Evolutionary conservation across 2,113 vertebrate genomes (phyloP), one percentile per base, ranked within the genome.

Genomic region (Rhegmatorhina hoffmannsi): DNA sequence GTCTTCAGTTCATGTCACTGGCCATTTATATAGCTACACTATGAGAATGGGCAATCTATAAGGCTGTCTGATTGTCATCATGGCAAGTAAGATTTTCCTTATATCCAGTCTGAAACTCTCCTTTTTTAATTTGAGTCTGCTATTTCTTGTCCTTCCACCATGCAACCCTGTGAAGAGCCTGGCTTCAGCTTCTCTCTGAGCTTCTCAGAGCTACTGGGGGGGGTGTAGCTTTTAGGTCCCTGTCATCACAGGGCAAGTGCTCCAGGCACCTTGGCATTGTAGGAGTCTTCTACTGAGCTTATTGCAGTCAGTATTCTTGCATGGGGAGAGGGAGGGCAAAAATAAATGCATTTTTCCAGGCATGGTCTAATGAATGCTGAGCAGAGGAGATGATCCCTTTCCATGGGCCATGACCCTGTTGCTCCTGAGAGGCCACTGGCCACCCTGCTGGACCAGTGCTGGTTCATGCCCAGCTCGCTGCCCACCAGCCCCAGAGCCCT

Each of bases 371-470:
- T 2, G 8, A 58, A 19, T 10, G 12, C 7, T 50, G 34, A 38
- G 26, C 34, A 55, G 63, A 60, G 9, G n/a, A 8, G 46, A 24
- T 4, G 12, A 34, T 34, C 20, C 58, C 33, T 72, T 44, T 40
- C 34, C 1, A 0, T 0, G 1, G 40, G 19, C 73, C 3, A 0
- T 26, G 17, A 13, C 26, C 44, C 46, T 1, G 0, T 4, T 20
- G 12, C 16, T 25, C n/a, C 23, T 5, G 0, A 26, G n/a, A n/a
- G 26, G n/a, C 18, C 28, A 4, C 40, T 19, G 34, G 43, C 15
- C 2, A 0, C 23, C 47, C n/a, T 19, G 21, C 44, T 2, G 1
- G 50, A 50, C 18, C 50, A n/a, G 9, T 23, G n/a, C 28, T n/a
- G 23, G 50, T 14, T 75, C 1, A 1, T 49, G 50, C 15, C 47